Percentiles rank a stretch among this genome's conserved stretches.
Evolutionary conservation across 2,113 vertebrate genomes (phyloP).

Genomic region (Psilopogon haemacephalus): DNA sequence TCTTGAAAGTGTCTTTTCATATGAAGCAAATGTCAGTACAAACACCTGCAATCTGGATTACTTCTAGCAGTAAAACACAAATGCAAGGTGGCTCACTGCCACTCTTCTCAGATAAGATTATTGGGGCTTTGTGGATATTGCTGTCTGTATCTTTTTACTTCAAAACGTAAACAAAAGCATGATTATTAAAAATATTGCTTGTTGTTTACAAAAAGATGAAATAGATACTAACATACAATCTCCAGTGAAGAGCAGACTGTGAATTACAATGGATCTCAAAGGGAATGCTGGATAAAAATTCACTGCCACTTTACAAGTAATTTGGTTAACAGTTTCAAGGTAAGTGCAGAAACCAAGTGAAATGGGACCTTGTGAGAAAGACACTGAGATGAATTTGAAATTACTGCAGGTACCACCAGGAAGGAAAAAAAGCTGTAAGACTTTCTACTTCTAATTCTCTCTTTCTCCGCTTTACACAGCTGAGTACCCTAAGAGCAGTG

Average conservation of each 20-base stretch:
- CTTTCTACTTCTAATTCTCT: neutral
- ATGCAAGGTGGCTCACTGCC: neutral
- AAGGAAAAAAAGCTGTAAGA: neutral
- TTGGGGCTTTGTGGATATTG: neutral
- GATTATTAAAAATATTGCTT: neutral
- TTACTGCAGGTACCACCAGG: neutral
- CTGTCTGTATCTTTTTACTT: neutral
- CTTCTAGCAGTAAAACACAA: neutral
- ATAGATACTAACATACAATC: neutral
- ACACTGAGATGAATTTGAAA: neutral
- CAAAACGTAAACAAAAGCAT: constrained; percentile 1
- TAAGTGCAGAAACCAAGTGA: neutral
- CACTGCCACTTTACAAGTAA: neutral
- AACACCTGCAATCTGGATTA: constrained; percentile 20
- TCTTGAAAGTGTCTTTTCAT: neutral
- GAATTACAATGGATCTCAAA: neutral
- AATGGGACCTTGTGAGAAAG: neutral
- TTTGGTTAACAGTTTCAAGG: neutral
- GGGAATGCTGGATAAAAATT: neutral
- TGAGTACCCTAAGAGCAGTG: neutral
- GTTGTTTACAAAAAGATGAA: neutral
- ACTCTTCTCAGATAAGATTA: neutral
- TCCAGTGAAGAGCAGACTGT: neutral
- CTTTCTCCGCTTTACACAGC: neutral
- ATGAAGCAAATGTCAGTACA: constrained; percentile 17